Base-by-base conservation (phyloP, 2,797 vertebrate species). In the Typhlichthys eigenmanni region DNA sequence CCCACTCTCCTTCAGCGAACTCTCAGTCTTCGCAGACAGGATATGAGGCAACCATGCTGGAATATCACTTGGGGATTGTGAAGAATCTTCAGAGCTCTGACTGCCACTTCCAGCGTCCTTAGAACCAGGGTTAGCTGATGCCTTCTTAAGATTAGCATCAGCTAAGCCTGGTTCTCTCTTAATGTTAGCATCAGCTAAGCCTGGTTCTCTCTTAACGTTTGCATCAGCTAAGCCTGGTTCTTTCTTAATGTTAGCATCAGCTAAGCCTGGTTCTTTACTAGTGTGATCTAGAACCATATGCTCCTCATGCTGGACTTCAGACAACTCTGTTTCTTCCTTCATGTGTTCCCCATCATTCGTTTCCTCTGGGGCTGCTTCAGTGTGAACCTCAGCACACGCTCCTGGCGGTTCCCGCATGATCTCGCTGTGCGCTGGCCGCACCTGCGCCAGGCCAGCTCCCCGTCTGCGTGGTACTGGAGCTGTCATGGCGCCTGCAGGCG, bases 151-250 rank as follows among this genome's bases (percentile, higher is more conserved):
- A 13, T 78, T 76, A 14, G 13, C 51, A 24, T 83, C 72, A 47
- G 72, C 70, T 50, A 68, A 73, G 11, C 16, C 64, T 6, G 81
- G 74, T 63, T 91, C 90, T 38, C 59, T 64, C 68, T 92, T 90
- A 59, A 29, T 46, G 13, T 78, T 76, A 13, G 13, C 51, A n/a
- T 71, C 50, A 2, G 10, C 10, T 58, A 60, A 71, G 55, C 62
- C 51, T 45, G 70, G 66, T 53, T 7, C 50, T 45, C 13, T 55
- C 43, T 55, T 76, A 67, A 17, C 14, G 1, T 16, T 46, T 12
- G 11, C 10, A 6, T 59, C 50, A 13, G 60, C 43, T 55, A 45
- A 61, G 5, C 47, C 32, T 17, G 82, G 73, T 60, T 90, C 83
- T 38, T 72, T 73, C 82, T 89, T 76, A 52, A 72, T 64, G 49